phyloP scores from a whole-genome alignment of 2,797 vertebrate genomes.

The Enteromius afrohamiltoni region DNA sequence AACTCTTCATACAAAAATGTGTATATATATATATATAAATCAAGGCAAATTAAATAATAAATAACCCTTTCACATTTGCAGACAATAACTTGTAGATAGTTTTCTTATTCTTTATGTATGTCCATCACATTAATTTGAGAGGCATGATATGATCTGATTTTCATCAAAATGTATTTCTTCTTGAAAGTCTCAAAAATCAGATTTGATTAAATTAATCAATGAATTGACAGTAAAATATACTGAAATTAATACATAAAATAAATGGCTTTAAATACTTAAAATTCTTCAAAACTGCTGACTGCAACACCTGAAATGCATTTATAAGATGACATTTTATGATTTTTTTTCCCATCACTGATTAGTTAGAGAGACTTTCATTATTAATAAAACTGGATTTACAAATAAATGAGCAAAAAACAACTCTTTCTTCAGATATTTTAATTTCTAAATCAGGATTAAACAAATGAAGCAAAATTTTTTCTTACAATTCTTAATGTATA shows the following conservation, averaged over 20 bases:
- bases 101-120: neutral
- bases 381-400: slow-evolving; percentile 38
- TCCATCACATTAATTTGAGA: neutral
- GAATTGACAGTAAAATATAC: neutral
- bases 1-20: no score
- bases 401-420: slow-evolving; percentile 9
- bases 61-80: neutral
- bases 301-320: neutral
- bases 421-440: slow-evolving; percentile 41
- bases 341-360: neutral
- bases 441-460: slow-evolving; percentile 20
- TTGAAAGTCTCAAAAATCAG: neutral
- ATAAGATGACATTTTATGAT: neutral
- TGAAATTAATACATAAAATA: neutral
- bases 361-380: neutral
- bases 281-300: neutral
- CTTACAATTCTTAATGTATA: no score
- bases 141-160: neutral
- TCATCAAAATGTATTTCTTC: neutral
- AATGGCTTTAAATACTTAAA: neutral
- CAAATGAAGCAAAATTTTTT: neutral
- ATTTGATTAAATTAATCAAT: neutral
- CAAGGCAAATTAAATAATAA: neutral
- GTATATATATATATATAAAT: neutral
- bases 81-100: neutral